A percentile compares a stretch with the other conserved stretches of the same genome.
Evolutionary conservation across 2,888 invertebrate genomes (phyloP).

Genomic region (Agrochola circellaris): DNA sequence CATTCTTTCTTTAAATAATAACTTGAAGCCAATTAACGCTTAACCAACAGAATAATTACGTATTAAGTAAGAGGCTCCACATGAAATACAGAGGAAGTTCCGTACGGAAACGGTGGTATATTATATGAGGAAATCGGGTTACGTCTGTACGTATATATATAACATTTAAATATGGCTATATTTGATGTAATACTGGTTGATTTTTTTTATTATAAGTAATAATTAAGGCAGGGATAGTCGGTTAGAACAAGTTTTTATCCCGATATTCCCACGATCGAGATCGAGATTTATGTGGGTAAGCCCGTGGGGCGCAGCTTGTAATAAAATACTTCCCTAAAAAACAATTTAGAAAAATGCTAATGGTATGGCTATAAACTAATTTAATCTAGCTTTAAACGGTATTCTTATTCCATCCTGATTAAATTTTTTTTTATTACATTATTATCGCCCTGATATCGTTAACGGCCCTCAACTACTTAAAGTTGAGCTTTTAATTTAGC

Average conservation of each 20-base stretch:
- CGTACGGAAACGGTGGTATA: conserved; percentile 51
- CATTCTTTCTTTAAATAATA: conserved; percentile 8
- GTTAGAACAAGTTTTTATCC: too few species aligned
- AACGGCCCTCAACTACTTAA: not conserved
- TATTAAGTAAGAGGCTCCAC: conserved; percentile 43
- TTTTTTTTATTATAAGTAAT: not conserved
- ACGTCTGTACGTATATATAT: conserved; percentile 3
- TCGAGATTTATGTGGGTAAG: too few species aligned
- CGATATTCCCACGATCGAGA: too few species aligned
- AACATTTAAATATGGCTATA: conserved; percentile 1
- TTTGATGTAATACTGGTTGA: not conserved
- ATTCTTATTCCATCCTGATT: not conserved
- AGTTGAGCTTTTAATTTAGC: conserved; percentile 5
- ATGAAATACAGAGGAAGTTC: conserved; percentile 49
- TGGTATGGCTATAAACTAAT: not conserved
- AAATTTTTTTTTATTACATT: conserved; percentile 1
- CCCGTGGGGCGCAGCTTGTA: too few species aligned
- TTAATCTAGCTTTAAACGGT: not conserved
- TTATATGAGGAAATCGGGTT: conserved; percentile 44
- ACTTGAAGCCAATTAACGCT: conserved; percentile 24
- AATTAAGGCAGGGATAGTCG: not conserved
- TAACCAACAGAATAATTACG: conserved; percentile 37
- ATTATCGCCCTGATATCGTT: not conserved
- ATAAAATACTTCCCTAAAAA: not conserved
- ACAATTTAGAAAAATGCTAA: not conserved